These are phyloP conservation scores for Maconellicoccus hirsutus DNA, from an alignment of 1,140 invertebrate genomes.

Conservation along the genomic window DNA sequence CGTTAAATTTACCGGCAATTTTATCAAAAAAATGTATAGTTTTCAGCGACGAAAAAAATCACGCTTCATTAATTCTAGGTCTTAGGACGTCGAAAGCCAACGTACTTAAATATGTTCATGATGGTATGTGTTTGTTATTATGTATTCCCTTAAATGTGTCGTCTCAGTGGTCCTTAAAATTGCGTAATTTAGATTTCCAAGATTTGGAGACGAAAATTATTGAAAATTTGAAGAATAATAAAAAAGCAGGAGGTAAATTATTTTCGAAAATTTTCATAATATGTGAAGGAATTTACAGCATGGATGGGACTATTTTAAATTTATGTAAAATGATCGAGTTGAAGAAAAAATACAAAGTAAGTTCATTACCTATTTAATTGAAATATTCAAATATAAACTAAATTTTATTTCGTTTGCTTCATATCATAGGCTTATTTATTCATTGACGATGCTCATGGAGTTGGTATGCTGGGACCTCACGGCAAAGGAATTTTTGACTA, in stretches of 20 bases:
- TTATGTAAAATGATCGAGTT: conserved; percentile 78
- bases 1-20: conserved; percentile 80
- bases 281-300: conserved; percentile 92
- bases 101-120: conserved; percentile 82
- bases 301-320: conserved; percentile 92
- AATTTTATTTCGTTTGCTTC: not conserved
- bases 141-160: not conserved
- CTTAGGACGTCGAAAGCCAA: conserved; percentile 75
- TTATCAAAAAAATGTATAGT: conserved; percentile 74
- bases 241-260: conserved; percentile 58
- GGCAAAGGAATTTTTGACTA: conserved; percentile 86
- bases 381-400: conserved; percentile 25
- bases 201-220: conserved; percentile 72
- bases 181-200: conserved; percentile 52
- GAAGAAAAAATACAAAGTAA: conserved; percentile 85
- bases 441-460: conserved; percentile 91
- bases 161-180: not conserved
- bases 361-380: not conserved
- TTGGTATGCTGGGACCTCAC: conserved; percentile 78
- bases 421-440: conserved; percentile 69
- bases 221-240: conserved; percentile 66
- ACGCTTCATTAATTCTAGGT: conserved; percentile 90
- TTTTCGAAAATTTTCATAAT: conserved; percentile 92
- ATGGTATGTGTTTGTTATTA: conserved; percentile 40
- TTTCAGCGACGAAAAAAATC: conserved; percentile 92